phyloP scores from a whole-genome alignment of 2,113 vertebrate species.

The Lophotis ruficrista region DNA sequence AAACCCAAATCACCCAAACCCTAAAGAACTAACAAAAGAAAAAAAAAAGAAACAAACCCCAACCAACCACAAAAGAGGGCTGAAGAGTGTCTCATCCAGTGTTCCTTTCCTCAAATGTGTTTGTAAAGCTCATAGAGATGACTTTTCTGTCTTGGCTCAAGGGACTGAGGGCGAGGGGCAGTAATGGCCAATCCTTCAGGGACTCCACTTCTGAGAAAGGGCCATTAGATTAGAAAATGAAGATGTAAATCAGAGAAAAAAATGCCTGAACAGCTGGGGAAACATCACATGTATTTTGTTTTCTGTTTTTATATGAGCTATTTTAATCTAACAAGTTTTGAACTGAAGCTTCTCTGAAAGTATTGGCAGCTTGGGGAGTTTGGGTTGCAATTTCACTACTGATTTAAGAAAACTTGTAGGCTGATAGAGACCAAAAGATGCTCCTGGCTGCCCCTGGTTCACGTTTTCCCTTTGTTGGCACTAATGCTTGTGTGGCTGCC shows the following conservation, averaged over 20 bases:
- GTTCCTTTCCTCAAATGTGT: background rate
- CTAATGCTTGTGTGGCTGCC: background rate
- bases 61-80: background rate
- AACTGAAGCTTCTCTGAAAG: background rate
- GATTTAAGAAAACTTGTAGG: background rate
- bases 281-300: background rate
- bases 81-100: background rate
- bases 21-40: background rate
- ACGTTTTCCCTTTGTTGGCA: background rate
- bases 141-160: background rate
- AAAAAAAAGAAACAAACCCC: too few species aligned
- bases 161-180: background rate
- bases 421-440: background rate
- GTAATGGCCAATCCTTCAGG: background rate
- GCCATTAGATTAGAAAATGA: background rate
- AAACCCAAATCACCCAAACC: too few species aligned
- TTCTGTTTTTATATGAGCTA: background rate
- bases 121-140: background rate
- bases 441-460: background rate
- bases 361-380: too few species aligned
- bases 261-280: background rate
- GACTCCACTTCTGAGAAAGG: background rate
- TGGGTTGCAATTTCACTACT: background rate
- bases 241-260: background rate
- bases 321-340: background rate